Evolutionary conservation across 2,888 invertebrate species (phyloP).

Genomic region (Myopa testacea): DNA sequence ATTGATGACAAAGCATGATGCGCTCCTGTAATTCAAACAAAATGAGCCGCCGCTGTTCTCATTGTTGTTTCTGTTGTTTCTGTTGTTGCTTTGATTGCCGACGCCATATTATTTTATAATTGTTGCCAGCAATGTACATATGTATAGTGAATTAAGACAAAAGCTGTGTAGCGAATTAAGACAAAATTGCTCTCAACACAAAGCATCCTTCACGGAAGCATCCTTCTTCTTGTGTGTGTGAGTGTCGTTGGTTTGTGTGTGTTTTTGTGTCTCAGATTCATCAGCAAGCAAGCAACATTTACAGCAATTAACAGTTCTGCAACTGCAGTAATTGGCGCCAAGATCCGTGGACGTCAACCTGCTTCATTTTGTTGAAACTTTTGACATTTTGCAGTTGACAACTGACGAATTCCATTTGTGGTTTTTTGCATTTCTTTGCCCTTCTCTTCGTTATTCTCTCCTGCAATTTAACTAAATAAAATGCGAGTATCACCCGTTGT

Average conservation of each 20-base stretch:
- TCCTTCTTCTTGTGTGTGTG: neutral
- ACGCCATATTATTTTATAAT: slow-evolving; percentile 53
- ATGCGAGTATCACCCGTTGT: neutral
- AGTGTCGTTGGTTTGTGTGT: neutral
- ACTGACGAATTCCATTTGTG: slow-evolving; percentile 23
- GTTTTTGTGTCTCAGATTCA: neutral
- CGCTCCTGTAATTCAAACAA: slow-evolving; percentile 20
- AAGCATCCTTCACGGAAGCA: neutral
- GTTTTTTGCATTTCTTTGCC: neutral
- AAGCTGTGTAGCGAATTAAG: slow-evolving; percentile 49
- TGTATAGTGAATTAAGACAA: slow-evolving; percentile 17
- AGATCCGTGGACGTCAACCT: slow-evolving; percentile 31
- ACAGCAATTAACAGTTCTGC: slow-evolving; percentile 33
- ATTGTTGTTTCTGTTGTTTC: neutral
- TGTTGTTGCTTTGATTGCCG: neutral
- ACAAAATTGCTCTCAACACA: slow-evolving; percentile 42
- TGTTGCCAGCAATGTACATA: slow-evolving; percentile 46
- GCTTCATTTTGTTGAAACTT: neutral
- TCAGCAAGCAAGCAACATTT: neutral
- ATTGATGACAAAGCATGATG: neutral
- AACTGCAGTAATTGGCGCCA: slow-evolving; percentile 51
- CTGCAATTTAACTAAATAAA: neutral
- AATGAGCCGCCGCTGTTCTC: slow-evolving; percentile 18
- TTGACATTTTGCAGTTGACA: slow-evolving; percentile 13
- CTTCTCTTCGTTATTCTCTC: neutral